Conservation (phyloP, 2,888 invertebrate species). For the Calameuta filiformis region DNA sequence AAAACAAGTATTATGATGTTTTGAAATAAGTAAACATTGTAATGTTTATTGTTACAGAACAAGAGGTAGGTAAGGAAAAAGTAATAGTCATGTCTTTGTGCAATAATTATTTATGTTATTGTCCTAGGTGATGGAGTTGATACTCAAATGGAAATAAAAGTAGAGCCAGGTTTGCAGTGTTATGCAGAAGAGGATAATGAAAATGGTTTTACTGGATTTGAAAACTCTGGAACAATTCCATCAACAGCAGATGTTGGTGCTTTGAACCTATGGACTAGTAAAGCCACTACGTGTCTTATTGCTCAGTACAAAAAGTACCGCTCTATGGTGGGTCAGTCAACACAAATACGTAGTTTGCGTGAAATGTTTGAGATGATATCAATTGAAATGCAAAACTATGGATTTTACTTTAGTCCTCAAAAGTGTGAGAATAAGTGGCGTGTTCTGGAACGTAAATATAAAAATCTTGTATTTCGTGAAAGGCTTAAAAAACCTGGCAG, state of each 20-base stretch:
- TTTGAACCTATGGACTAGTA: constrained; percentile 52
- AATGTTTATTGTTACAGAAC: background rate
- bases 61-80: background rate
- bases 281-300: constrained; percentile 56
- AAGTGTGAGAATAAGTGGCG: constrained; percentile 62
- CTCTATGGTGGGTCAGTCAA: constrained; percentile 52
- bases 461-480: constrained; percentile 54
- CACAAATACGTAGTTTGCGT: constrained; percentile 48
- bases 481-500: constrained; percentile 56
- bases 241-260: constrained; percentile 39
- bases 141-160: constrained; percentile 42
- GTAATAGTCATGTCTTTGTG: background rate
- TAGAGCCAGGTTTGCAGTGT: constrained; percentile 35
- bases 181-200: constrained; percentile 41
- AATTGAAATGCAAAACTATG: constrained; percentile 49
- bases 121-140: constrained; percentile 14
- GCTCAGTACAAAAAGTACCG: constrained; percentile 53
- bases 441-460: constrained; percentile 57
- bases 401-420: constrained; percentile 54
- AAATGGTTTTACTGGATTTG: constrained; percentile 33
- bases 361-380: constrained; percentile 61
- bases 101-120: background rate
- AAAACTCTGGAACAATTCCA: constrained; percentile 27
- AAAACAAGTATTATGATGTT: background rate
- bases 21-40: background rate